Percentiles rank a stretch among this genome's conserved stretches.
Conservation (phyloP, 2,113 vertebrate species). For the Struthio camelus region DNA sequence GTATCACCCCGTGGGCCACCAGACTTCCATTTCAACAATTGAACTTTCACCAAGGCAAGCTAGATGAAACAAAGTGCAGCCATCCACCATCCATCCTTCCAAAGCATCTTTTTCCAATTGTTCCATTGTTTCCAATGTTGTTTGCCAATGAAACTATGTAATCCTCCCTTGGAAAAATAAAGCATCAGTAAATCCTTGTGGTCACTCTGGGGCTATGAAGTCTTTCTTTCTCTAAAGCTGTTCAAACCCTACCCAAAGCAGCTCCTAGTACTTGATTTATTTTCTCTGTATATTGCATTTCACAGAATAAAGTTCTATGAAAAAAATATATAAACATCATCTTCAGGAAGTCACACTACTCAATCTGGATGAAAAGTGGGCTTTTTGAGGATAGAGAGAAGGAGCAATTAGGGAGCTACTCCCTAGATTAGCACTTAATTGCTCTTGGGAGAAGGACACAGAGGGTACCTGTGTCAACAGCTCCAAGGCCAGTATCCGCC, state of each 20-base stretch:
- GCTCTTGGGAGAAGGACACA: background rate
- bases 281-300: constrained; percentile 74
- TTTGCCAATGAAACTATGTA: constrained; percentile 41
- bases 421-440: background rate
- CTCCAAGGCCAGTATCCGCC: background rate
- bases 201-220: constrained; percentile 73
- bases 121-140: constrained; percentile 48
- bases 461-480: background rate
- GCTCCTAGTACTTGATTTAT: constrained; percentile 76
- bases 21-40: background rate
- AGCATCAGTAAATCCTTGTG: constrained; percentile 73
- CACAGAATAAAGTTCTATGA: constrained; percentile 87
- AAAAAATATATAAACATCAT: background rate
- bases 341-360: background rate
- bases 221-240: constrained; percentile 23
- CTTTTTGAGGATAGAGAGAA: background rate
- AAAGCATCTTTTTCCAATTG: constrained; percentile 18
- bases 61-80: constrained; percentile 14
- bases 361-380: background rate
- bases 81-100: background rate
- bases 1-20: background rate
- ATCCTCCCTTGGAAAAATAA: constrained; percentile 52
- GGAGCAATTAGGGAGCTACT: background rate
- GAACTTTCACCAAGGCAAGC: constrained; percentile 25
- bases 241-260: constrained; percentile 12